Evolutionary conservation across 1,140 invertebrate genomes (phyloP), one percentile per base, ranked within the genome.

Genomic region (Muscidifurax raptorellus): DNA sequence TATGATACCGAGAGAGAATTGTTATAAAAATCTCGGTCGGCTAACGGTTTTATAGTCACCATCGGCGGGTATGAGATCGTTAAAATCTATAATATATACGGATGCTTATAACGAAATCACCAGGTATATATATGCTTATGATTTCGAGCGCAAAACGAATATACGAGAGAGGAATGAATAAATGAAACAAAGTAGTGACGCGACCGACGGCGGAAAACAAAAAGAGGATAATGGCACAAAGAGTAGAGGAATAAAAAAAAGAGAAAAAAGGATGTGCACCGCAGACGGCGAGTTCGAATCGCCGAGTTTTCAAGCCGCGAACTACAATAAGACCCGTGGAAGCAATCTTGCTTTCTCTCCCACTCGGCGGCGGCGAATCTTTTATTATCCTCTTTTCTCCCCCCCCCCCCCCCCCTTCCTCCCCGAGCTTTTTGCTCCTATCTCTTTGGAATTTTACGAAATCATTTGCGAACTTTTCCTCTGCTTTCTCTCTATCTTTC

Each of bases 401-500:
- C n/a, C n/a, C n/a, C n/a, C n/a, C n/a, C n/a, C n/a, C n/a, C n/a
- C n/a, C n/a, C n/a, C n/a, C n/a, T n/a, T n/a, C 1, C 44, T 47
- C 1, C 44, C 44, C 7, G 44, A 47, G 44, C 27, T 28, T 67
- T 71, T 71, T 32, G 15, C 69, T 71, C 18, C 7, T 71, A 71
- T 71, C 25, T 32, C 64, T 67, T 25, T n/a, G 25, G 10, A 67
- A 67, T 67, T 67, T 67, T 67, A 67, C 64, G 25, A 67, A 67
- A 67, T 67, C 25, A 67, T 67, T 67, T 67, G n/a, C 83, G 52
- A 84, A 81, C 81, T n/a, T 85, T 25, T 47, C 18, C 6, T 18
- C n/a, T n/a, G n/a, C 36, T 36, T 18, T 74, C 40, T 47, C 52
- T 66, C 36, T 85, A n/a, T n/a, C n/a, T 81, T 83, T 82, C 76